Evolutionary conservation across 2,888 invertebrate genomes (phyloP).

Genomic region (Andrena trimmerana): DNA sequence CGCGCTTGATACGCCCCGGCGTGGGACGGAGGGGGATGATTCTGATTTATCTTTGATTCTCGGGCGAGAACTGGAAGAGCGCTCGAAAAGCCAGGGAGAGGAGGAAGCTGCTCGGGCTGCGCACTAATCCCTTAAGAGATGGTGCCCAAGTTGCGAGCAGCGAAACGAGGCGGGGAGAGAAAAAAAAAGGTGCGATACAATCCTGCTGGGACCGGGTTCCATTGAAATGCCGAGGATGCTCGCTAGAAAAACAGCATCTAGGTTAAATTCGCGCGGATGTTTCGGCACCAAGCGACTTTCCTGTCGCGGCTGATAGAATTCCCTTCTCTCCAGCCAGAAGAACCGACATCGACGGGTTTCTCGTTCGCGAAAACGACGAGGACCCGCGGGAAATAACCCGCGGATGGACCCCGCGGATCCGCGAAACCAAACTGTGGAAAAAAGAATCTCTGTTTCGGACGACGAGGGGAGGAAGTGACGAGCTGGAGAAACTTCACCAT

Average conservation of each 20-base stretch:
- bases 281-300: slow-evolving; percentile 30
- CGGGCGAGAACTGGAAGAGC: neutral
- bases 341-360: slow-evolving; percentile 40
- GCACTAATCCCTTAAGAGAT: slow-evolving; percentile 67
- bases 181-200: slow-evolving; percentile 29
- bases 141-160: neutral
- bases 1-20: neutral
- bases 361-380: slow-evolving; percentile 18
- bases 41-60: slow-evolving; percentile 52
- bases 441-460: slow-evolving; percentile 2
- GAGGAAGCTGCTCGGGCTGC: slow-evolving; percentile 14
- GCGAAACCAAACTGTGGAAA: neutral
- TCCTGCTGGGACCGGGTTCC: slow-evolving; percentile 60
- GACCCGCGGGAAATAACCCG: slow-evolving; percentile 57
- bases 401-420: slow-evolving; percentile 14
- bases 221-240: slow-evolving; percentile 68
- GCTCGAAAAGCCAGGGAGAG: slow-evolving; percentile 8
- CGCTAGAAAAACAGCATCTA: slow-evolving; percentile 65
- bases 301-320: slow-evolving; percentile 51
- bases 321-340: slow-evolving; percentile 25
- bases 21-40: neutral
- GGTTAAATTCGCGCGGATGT: slow-evolving; percentile 67
- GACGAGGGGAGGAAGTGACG: neutral
- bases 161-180: neutral
- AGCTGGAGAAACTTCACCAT: neutral